phyloP scores from a whole-genome alignment of 2,888 invertebrate genomes.

The Microctonus brassicae region DNA sequence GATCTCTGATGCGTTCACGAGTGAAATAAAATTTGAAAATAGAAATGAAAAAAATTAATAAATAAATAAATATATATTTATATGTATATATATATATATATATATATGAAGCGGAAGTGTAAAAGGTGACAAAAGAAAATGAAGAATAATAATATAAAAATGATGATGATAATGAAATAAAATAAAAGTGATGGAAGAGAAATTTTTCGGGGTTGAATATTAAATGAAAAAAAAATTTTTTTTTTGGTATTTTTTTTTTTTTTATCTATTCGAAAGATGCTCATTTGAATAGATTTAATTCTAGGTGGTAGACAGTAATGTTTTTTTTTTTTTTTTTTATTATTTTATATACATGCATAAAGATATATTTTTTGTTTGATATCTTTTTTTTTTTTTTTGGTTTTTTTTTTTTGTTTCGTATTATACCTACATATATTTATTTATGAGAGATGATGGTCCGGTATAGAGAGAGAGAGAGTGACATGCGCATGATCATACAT shows the following conservation, averaged over 20 bases:
- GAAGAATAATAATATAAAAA: not conserved
- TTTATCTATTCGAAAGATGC: constrained; percentile 37
- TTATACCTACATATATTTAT: constrained; percentile 12
- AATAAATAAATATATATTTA: not conserved
- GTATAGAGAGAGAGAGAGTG: constrained; percentile 1
- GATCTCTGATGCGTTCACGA: not conserved
- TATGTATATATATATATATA: no score
- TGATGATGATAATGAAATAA: not conserved
- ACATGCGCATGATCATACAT: constrained; percentile 34
- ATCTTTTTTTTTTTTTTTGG: not conserved
- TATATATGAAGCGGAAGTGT: no score
- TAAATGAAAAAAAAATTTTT: constrained; percentile 6
- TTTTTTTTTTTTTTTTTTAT: constrained; percentile 29
- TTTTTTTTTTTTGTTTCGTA: not conserved
- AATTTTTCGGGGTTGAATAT: not conserved
- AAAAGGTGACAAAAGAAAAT: no score
- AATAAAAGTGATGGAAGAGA: not conserved
- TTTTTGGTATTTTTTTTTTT: not conserved
- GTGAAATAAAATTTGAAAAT: not conserved
- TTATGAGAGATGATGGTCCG: constrained; percentile 13
- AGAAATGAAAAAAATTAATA: not conserved
- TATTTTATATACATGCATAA: constrained; percentile 30
- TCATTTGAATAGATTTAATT: constrained; percentile 63
- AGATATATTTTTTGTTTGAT: constrained; percentile 30
- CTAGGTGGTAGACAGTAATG: constrained; percentile 24